Base-by-base conservation (phyloP, 2,113 vertebrate species). In the Zosterops japonicus region DNA sequence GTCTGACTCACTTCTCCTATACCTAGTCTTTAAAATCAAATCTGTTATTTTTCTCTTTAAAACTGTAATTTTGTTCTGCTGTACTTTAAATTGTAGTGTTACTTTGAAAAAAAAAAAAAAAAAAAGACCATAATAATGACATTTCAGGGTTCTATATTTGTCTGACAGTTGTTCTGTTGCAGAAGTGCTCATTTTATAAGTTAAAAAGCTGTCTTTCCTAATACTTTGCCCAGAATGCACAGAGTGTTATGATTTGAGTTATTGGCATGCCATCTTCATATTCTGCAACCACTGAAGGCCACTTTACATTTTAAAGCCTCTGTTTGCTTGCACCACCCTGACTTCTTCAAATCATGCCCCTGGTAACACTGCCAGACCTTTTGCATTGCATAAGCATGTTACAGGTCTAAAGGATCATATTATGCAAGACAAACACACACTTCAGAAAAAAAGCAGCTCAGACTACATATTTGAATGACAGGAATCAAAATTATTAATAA, bases 141-240 rank as follows among this genome's bases (percentile, higher is more conserved):
- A 92, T 95, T 84, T 92, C 89, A 87, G 60, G 31, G 8, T 97
- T 96, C 95, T 96, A 96, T 94, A 96, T 96, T 97, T 96, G 88
- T 95, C 96, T 97, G 92, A 95, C 90, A 93, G 77, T 90, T 95
- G 71, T 93, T 92, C 92, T 88, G 64, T 92, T 88, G 79, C 79
- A 81, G 64, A 89, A 95, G 86, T 64, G 64, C 79, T 96, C 83
- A 87, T 90, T 96, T 95, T 83, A 11, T 75, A 81, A 86, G 60
- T 81, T 90, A 57, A 87, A 93, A 93, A 93, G 47, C 72, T 92
- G 46, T 65, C 79, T 88, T 93, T 90, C 36, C 31, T 70, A 82
- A 65, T 57, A 65, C 87, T 82, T 94, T 93, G 21, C 39, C 76
- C 83, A 90, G 83, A 86, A 79, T 22, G 49, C 65, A 65, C 81